Evolutionary conservation across 2,888 invertebrate genomes (phyloP), one percentile per base, ranked within the genome.

Genomic region (Slavum lentiscoides): DNA sequence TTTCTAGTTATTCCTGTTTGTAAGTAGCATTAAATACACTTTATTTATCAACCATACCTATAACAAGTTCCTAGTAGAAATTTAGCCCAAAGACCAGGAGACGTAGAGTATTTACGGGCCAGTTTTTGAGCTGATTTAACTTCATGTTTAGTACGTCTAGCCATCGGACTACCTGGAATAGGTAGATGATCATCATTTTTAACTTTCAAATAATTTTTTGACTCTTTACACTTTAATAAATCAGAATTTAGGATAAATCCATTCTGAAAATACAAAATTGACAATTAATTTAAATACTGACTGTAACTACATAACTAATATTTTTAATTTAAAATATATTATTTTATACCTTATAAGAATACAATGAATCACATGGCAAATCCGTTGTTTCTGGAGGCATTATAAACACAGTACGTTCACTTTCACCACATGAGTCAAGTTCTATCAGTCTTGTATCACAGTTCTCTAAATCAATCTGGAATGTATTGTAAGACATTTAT

Each of bases 361-460:
- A 87, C 11, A 84, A 84, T 59, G 84, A 84, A 66, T 82, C 83
- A 72, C 73, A 59, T 17, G 82, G 81, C 8, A 83, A 75, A 49
- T 85, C 85, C 58, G 87, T 86, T 13, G 91, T 92, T 86, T 98
- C 97, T 0, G 98, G 98, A 37, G 98, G 96, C 85, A 96, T 90
- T 83, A 99, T 94, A 86, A 96, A 96, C 82, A 98, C 96, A 19
- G 98, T 98, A 83, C 96, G 89, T 87, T 98, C 98, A 84, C 93
- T 93, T 82, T 89, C 91, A 85, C 93, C 92, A 55, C 91, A 91
- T 86, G 90, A 90, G 85, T 95, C 96, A 84, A 92, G 89, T 85
- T 97, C 97, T 61, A 98, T 89, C 83, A 98, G 88, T 83, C 90
- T 90, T 66, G 91, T 89, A 82, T 87, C 88, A 68, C 85, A 85